Percentiles rank a stretch among this genome's conserved stretches.
Conservation (phyloP, 2,888 invertebrate genomes). For the Poecilus cupreus region DNA sequence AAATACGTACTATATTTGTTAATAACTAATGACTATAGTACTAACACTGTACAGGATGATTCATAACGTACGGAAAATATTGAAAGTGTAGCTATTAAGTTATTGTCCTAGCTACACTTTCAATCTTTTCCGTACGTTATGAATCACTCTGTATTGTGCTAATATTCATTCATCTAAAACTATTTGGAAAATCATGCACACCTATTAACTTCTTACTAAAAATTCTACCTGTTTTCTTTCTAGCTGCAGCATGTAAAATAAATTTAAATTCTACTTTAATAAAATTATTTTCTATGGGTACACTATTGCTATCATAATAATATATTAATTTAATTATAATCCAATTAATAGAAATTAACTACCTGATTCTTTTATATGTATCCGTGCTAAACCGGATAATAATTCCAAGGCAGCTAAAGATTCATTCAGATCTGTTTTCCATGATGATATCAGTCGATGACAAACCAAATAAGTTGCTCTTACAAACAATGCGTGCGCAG, state of each 20-base stretch:
- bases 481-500: slow-evolving; percentile 91
- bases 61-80: no score
- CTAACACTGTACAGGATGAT: no score
- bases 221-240: slow-evolving; percentile 54
- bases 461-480: slow-evolving; percentile 95
- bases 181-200: not conserved
- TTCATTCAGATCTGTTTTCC: slow-evolving; percentile 96
- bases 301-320: no score
- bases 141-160: no score
- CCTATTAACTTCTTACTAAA: not conserved
- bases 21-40: no score
- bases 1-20: no score
- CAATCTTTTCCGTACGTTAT: no score
- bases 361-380: slow-evolving; percentile 94
- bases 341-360: no score
- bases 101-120: no score
- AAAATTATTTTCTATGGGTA: no score
- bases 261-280: not conserved
- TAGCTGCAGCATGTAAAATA: slow-evolving; percentile 54
- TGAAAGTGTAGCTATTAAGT: no score
- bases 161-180: not conserved
- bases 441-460: slow-evolving; percentile 94
- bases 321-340: not conserved
- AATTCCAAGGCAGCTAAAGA: slow-evolving; percentile 95
- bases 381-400: slow-evolving; percentile 90